Conservation (phyloP, 2,888 invertebrate genomes). For the Andrena marginata region DNA sequence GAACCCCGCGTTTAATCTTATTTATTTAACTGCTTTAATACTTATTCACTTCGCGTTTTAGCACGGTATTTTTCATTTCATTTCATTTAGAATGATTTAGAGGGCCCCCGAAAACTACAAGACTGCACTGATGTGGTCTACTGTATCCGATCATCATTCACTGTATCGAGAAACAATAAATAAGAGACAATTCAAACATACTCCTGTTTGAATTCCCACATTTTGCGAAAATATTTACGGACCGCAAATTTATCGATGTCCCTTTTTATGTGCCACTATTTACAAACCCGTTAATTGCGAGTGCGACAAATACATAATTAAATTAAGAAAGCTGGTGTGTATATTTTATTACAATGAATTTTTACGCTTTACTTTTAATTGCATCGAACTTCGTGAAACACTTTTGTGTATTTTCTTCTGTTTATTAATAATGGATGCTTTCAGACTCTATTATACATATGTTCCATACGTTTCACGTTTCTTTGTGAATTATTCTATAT, state of each 20-base stretch:
- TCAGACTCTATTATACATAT: background rate
- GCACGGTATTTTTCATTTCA: too few species aligned
- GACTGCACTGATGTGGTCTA: too few species aligned
- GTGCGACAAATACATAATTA: constrained; percentile 5
- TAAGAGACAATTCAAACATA: constrained; percentile 21
- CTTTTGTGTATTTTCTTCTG: background rate
- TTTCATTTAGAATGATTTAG: too few species aligned
- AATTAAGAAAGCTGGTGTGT: background rate
- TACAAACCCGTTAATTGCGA: constrained; percentile 1
- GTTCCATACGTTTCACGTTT: background rate
- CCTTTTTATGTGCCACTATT: background rate
- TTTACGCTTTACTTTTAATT: too few species aligned
- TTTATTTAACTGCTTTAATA: too few species aligned
- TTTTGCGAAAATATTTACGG: background rate
- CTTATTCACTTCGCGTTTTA: too few species aligned
- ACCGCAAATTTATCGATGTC: background rate
- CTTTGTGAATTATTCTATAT: background rate
- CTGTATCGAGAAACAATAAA: constrained; percentile 34
- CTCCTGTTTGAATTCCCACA: constrained; percentile 8
- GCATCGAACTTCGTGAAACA: background rate
- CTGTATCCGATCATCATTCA: too few species aligned
- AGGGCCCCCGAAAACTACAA: too few species aligned
- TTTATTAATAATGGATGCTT: background rate
- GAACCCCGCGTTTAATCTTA: too few species aligned
- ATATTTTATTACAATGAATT: background rate